These are phyloP conservation scores for Gryon sp. DNA, from an alignment of 1,140 invertebrate genomes.

Conservation along the genomic window DNA sequence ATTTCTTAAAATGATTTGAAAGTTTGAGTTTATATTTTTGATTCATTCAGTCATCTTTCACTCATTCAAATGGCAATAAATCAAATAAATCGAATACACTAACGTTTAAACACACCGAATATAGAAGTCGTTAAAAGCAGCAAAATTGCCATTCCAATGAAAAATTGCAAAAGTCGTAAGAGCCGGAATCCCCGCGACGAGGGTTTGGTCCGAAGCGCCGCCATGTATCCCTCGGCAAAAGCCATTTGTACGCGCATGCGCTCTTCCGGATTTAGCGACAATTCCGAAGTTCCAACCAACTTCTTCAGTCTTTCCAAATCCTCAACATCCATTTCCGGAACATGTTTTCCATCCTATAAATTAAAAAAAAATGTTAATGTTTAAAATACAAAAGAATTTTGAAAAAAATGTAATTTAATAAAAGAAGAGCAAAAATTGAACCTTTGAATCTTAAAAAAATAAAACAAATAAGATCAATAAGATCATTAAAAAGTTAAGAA, in stretches of 20 bases:
- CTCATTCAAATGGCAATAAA: constrained; percentile 6
- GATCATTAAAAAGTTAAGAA: too few species aligned
- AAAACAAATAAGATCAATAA: too few species aligned
- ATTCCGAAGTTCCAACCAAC: constrained; percentile 11
- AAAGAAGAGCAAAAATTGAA: not conserved
- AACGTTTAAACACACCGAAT: constrained; percentile 54
- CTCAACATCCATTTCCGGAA: constrained; percentile 20
- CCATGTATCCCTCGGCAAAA: constrained; percentile 37
- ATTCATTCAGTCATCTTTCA: not conserved
- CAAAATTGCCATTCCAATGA: constrained; percentile 9
- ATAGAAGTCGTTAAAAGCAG: constrained; percentile 30
- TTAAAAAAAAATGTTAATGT: too few species aligned
- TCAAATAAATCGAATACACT: constrained; percentile 39
- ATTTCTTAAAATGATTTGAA: not conserved
- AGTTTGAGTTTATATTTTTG: too few species aligned
- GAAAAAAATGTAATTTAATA: too few species aligned
- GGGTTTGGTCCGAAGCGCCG: constrained; percentile 12
- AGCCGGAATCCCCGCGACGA: constrained; percentile 16
- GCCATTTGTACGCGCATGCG: constrained; percentile 33
- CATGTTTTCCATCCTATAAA: not conserved
- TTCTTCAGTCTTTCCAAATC: constrained; percentile 29
- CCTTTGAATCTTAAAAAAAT: too few species aligned
- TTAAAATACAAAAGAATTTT: too few species aligned
- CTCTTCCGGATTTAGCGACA: constrained; percentile 5
- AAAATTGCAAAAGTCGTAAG: constrained; percentile 23